Base-by-base conservation (phyloP, 2,113 vertebrate genomes). In the Saimiri boliviensis region DNA sequence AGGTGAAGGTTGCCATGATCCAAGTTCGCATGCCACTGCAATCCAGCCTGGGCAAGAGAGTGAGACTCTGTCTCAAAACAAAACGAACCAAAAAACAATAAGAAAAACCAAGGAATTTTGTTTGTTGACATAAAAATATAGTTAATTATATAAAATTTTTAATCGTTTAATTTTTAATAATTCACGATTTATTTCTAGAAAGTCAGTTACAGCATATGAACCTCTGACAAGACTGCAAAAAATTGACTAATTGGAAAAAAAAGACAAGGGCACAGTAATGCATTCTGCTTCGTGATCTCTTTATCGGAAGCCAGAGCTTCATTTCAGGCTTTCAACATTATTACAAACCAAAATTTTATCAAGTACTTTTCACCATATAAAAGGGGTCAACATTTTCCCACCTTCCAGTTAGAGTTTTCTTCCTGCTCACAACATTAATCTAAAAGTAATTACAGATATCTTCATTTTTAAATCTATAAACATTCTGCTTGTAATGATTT, bases 111-210 rank as follows among this genome's bases (percentile, higher is more conserved):
- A 63, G 27, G 60, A 37, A 71, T 35, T 92, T 87, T 58, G 86
- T 86, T 58, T 95, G 45, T 56, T 42, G 35, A 79, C n/a, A 37
- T 79, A 84, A 86, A 81, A 58, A 37, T 56, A 0, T 82, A 96
- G 16, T 40, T 79, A n/a, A 71, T 37, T 49, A 40, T 35, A 68
- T 7, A n/a, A 9, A 40, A 11, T 82, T 56, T 70, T 84, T 70
- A 79, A 27, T 54, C 79, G 79, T 79, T 54, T 71, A 79, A 66
- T 73, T 77, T 3, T 66, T 58, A 79, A 17, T 83, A 83, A 84
- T 37, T 56, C 3, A 42, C 70, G 27, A 30, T 2, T 35, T 85
- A 79, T 40, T 37, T 94, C 30, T 49, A 19, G 5, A 66, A 92
- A 80, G 14, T 56, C n/a, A 80, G 6, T 58, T 74, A 20, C 37